Evolutionary conservation across 2,113 vertebrate genomes (phyloP).

Genomic region (Leiothrix lutea): DNA sequence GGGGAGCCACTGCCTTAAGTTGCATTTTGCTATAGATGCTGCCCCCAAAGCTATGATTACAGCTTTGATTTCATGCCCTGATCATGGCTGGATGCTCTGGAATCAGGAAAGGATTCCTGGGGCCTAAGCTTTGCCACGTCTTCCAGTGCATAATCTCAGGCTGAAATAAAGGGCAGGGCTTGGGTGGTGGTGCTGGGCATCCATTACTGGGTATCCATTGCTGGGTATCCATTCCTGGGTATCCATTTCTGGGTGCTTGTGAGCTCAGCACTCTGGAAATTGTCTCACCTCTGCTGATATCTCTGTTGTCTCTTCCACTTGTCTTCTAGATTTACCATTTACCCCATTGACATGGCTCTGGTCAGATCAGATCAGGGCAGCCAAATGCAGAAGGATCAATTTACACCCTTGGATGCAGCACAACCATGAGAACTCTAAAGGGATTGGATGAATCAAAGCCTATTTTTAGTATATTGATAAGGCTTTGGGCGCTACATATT

Average conservation of each 20-base stretch:
- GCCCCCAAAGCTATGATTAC: not conserved
- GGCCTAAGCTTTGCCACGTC: not conserved
- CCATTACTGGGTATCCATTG: not conserved
- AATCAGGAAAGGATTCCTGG: not conserved
- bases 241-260: no score
- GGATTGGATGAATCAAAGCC: not conserved
- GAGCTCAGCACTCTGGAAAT: not conserved
- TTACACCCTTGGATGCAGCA: not conserved
- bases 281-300: not conserved
- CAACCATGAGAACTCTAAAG: accelerated
- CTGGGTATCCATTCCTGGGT: not conserved
- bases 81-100: not conserved
- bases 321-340: not conserved
- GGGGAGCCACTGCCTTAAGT: not conserved
- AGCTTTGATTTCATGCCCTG: not conserved
- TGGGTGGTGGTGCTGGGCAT: not conserved
- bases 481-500: not conserved
- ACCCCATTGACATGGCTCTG: not conserved
- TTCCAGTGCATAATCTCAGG: not conserved
- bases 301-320: not conserved
- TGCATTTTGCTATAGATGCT: not conserved
- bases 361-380: not conserved
- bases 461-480: not conserved
- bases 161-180: not conserved
- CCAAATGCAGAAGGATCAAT: not conserved